These are phyloP conservation scores for Microctenopoma stevenorrisi DNA, from an alignment of 2,797 vertebrate genomes.

Conservation along the genomic window DNA sequence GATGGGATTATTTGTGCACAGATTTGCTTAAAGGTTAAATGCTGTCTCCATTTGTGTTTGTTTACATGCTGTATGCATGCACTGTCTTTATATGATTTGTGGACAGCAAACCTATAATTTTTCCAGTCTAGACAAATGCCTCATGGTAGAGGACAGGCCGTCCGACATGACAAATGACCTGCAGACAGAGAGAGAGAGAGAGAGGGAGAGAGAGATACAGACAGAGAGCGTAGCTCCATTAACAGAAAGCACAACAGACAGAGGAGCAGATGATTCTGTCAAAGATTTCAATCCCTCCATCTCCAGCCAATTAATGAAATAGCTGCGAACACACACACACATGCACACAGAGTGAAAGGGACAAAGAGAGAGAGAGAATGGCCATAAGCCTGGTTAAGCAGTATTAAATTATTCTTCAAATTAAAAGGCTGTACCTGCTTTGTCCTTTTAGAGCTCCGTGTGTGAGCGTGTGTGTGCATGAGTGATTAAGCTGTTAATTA, in stretches of 20 bases:
- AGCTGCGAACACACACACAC: slow-evolving; percentile 44
- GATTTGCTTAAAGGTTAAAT: slow-evolving; percentile 19
- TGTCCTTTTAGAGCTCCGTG: slow-evolving; percentile 44
- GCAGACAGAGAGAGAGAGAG: slow-evolving; percentile 32
- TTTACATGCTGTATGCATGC: slow-evolving; percentile 4
- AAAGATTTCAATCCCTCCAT: slow-evolving; percentile 68
- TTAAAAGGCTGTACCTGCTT: slow-evolving; percentile 70
- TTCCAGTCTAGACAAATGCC: slow-evolving; percentile 56
- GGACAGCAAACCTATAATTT: slow-evolving; percentile 54
- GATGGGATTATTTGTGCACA: background rate
- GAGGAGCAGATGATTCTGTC: slow-evolving; percentile 69
- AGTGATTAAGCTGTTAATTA: slow-evolving; percentile 76
- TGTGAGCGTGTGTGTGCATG: slow-evolving; percentile 17
- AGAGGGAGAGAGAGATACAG: slow-evolving; percentile 1
- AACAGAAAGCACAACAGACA: slow-evolving; percentile 71
- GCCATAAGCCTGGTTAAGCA: slow-evolving; percentile 67
- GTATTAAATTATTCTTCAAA: slow-evolving; percentile 76
- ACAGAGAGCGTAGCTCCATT: slow-evolving; percentile 57
- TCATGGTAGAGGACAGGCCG: slow-evolving; percentile 60
- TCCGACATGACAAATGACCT: slow-evolving; percentile 59
- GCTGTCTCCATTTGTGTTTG: background rate
- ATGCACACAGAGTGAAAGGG: slow-evolving; percentile 1
- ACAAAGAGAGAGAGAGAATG: slow-evolving; percentile 37
- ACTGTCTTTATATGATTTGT: slow-evolving; percentile 35
- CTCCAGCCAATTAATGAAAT: slow-evolving; percentile 72